Evolutionary conservation across 1,140 invertebrate genomes (phyloP).

Genomic region (Anastrepha obliqua): DNA sequence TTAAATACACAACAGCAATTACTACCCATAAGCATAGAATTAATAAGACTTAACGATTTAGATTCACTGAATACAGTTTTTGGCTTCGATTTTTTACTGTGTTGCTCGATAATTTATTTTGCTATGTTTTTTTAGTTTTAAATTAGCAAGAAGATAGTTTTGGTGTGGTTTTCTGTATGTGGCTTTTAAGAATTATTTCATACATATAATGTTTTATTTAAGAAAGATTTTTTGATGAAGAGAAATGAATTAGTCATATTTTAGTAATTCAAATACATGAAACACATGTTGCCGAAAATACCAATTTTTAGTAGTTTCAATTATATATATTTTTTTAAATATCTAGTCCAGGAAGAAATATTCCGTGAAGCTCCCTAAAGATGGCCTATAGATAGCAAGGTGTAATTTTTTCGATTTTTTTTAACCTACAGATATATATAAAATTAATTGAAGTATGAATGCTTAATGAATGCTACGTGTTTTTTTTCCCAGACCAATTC

Average conservation of each 20-base stretch:
- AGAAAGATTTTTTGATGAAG: background rate
- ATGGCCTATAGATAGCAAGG: too few relatives aligned
- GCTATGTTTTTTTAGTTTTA: conserved; percentile 36
- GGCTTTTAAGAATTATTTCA: background rate
- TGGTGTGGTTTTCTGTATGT: background rate
- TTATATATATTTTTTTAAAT: too few relatives aligned
- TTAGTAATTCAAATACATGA: conserved; percentile 67
- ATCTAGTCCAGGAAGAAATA: too few relatives aligned
- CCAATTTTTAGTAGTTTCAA: background rate
- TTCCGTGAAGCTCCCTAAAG: too few relatives aligned
- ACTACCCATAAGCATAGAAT: background rate
- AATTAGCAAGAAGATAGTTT: background rate
- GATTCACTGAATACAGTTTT: background rate
- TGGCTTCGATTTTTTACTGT: background rate
- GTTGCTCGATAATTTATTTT: conserved; percentile 9
- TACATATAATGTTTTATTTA: conserved; percentile 8
- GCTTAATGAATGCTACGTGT: too few relatives aligned
- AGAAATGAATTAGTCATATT: conserved; percentile 34
- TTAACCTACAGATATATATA: too few relatives aligned
- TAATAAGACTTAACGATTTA: background rate
- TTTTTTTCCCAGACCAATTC: too few relatives aligned
- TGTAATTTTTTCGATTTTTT: too few relatives aligned
- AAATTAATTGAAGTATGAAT: too few relatives aligned
- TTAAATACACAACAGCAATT: background rate
- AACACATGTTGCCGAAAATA: conserved; percentile 69